Evolutionary conservation across 2,797 vertebrate species (phyloP).

Genomic region (Ctenosaura bakeri): DNA sequence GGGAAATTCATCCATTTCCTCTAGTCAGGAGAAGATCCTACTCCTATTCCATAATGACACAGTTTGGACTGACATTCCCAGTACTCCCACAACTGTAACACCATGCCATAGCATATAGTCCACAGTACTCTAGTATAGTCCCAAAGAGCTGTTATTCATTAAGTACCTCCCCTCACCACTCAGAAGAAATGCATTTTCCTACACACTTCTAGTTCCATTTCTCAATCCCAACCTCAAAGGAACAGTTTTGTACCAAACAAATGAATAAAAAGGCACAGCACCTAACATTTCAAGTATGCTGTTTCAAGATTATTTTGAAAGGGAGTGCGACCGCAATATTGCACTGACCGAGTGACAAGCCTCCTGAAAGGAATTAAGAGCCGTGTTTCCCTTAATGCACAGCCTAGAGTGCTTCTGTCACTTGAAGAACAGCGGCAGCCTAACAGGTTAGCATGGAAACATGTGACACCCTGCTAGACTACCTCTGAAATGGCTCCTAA

Average conservation of each 20-base stretch:
- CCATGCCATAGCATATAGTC: background rate
- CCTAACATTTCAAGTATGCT: slow-evolving; percentile 36
- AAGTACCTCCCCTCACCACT: background rate
- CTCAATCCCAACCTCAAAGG: background rate
- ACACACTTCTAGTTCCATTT: background rate
- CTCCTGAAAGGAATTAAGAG: background rate
- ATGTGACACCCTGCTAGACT: slow-evolving; percentile 57
- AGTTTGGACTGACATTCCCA: slow-evolving; percentile 61
- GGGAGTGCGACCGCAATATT: background rate
- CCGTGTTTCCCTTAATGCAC: slow-evolving; percentile 33
- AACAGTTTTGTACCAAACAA: background rate
- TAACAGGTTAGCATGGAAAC: slow-evolving; percentile 72
- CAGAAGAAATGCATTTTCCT: background rate
- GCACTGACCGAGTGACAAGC: slow-evolving; percentile 38
- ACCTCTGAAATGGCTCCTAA: slow-evolving; percentile 72
- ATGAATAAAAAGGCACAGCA: accelerated
- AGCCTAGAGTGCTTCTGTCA: slow-evolving; percentile 64
- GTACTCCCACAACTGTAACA: slow-evolving; percentile 47
- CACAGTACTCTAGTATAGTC: background rate
- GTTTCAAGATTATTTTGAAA: slow-evolving; percentile 1
- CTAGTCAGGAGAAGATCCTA: slow-evolving; percentile 30
- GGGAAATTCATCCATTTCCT: slow-evolving; percentile 53
- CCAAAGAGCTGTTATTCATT: slow-evolving; percentile 26
- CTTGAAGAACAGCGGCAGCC: slow-evolving; percentile 54
- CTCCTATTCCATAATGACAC: slow-evolving; percentile 50